Evolutionary conservation across 2,113 vertebrate species (phyloP).

Genomic region (Beaufortia kweichowensis): DNA sequence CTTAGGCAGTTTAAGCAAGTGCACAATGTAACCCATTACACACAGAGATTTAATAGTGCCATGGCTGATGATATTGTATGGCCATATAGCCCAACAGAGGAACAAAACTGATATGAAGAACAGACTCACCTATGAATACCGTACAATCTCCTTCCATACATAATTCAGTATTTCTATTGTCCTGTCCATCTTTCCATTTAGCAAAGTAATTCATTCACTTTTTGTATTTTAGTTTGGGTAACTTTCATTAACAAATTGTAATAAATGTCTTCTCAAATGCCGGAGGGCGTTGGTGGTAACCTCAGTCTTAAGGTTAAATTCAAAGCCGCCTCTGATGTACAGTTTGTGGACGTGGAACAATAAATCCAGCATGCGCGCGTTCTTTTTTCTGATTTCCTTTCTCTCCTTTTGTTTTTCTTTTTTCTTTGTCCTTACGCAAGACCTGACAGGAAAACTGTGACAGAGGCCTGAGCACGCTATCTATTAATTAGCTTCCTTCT

Average conservation of each 20-base stretch:
- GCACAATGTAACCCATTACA: constrained; percentile 7
- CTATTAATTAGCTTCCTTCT: constrained; percentile 63
- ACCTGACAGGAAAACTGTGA: constrained; percentile 54
- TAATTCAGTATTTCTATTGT: constrained; percentile 10
- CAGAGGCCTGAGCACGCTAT: constrained; percentile 55
- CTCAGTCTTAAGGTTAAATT: constrained; percentile 45
- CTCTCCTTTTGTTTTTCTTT: constrained; percentile 8
- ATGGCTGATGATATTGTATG: constrained; percentile 62
- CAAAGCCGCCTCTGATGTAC: constrained; percentile 38
- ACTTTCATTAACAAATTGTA: constrained; percentile 54
- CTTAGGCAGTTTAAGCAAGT: constrained; percentile 46
- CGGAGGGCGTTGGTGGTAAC: constrained; percentile 23
- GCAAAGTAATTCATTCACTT: constrained; percentile 37
- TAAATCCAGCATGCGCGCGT: constrained; percentile 44
- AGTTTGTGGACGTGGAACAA: constrained; percentile 44
- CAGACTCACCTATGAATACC: constrained; percentile 34
- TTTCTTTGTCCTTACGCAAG: constrained; percentile 23
- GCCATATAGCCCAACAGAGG: constrained; percentile 56
- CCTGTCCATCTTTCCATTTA: neutral
- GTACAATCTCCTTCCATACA: constrained; percentile 24
- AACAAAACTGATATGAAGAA: neutral
- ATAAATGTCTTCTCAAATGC: constrained; percentile 48
- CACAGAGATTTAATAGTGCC: constrained; percentile 71
- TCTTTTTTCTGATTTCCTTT: constrained; percentile 9
- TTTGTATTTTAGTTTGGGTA: constrained; percentile 46